Evolutionary conservation across 2,113 vertebrate species (phyloP).

Genomic region (Eublepharis macularius): DNA sequence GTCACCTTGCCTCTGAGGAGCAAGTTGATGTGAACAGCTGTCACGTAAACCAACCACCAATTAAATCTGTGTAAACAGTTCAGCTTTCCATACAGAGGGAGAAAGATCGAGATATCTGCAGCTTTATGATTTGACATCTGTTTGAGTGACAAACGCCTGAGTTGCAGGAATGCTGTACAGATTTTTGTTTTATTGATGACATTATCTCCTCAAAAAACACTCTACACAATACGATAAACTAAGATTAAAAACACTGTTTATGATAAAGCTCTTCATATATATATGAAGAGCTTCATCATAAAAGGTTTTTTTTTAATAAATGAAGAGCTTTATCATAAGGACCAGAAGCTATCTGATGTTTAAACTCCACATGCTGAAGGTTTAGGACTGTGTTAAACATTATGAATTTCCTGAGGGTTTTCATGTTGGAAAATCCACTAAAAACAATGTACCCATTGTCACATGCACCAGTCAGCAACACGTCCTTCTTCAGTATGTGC

Average conservation of each 20-base stretch:
- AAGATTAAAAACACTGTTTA: neutral
- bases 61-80: constrained; percentile 29
- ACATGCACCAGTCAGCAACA: neutral
- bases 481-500: neutral
- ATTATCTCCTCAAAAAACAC: constrained; percentile 45
- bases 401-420: constrained; percentile 21
- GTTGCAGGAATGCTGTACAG: constrained; percentile 25
- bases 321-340: no score
- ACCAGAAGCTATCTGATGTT: neutral
- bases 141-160: constrained; percentile 59
- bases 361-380: constrained; percentile 1
- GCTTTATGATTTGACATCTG: constrained; percentile 51
- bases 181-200: constrained; percentile 22
- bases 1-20: constrained; percentile 48
- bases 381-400: constrained; percentile 37
- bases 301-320: neutral
- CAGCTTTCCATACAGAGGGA: constrained; percentile 16
- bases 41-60: constrained; percentile 42
- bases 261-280: constrained; percentile 20
- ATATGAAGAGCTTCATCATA: constrained; percentile 29
- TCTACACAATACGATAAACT: constrained; percentile 37
- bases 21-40: constrained; percentile 43
- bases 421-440: neutral
- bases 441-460: neutral
- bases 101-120: neutral